These are phyloP conservation scores for Lithophane leautieri DNA, from an alignment of 2,888 invertebrate species.

Conservation along the genomic window DNA sequence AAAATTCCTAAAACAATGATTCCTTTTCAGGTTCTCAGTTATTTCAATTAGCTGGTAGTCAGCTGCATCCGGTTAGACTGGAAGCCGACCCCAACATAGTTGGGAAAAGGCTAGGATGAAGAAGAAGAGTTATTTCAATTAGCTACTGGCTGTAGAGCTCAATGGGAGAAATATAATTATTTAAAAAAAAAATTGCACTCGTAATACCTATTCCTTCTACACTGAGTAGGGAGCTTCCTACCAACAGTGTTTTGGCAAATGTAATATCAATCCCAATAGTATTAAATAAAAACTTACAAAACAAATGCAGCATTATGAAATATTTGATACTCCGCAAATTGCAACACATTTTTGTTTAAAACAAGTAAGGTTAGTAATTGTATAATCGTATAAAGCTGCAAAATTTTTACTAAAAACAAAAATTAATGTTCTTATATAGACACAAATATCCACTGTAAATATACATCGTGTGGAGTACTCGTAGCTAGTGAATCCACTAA, in stretches of 20 bases:
- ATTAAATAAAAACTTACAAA: conserved; percentile 27
- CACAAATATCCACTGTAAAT: not conserved
- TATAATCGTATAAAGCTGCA: not conserved
- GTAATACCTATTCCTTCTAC: no score
- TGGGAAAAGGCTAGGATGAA: no score
- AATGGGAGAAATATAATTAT: not conserved
- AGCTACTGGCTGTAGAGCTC: not conserved
- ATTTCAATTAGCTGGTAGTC: not conserved
- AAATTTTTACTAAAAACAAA: not conserved
- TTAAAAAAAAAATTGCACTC: no score
- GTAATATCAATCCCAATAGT: not conserved
- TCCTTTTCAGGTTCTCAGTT: not conserved
- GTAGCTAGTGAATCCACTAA: not conserved
- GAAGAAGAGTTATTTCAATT: no score
- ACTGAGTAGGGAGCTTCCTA: not conserved
- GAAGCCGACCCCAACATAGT: no score
- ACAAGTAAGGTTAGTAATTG: not conserved
- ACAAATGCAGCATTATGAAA: conserved; percentile 16
- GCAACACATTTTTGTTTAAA: conserved; percentile 18
- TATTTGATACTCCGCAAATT: conserved; percentile 15
- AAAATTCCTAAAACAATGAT: not conserved
- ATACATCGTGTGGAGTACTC: not conserved
- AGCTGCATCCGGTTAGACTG: no score
- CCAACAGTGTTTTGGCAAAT: not conserved
- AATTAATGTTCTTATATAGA: not conserved